These are phyloP conservation scores for Ahaetulla prasina DNA, from an alignment of 2,113 vertebrate species.

Conservation along the genomic window DNA sequence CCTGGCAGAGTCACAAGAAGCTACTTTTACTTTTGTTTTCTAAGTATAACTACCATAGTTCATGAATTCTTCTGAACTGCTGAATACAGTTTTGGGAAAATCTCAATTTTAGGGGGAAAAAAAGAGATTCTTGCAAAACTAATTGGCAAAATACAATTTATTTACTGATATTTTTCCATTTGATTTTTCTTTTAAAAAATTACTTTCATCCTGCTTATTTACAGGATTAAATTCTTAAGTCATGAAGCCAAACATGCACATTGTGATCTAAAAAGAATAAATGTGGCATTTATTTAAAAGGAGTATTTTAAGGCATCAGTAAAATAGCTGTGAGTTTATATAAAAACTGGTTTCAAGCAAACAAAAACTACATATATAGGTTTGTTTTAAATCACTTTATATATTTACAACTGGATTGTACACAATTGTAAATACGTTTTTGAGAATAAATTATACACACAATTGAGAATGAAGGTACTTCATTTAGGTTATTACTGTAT, in stretches of 20 bases:
- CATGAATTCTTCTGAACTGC: neutral
- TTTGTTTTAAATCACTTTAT: neutral
- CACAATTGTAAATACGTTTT: neutral
- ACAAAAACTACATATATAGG: neutral
- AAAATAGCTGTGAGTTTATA: neutral
- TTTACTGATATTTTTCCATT: neutral
- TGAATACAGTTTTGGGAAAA: neutral
- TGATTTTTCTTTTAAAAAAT: neutral
- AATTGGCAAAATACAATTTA: neutral
- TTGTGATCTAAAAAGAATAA: neutral
- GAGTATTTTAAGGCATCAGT: neutral
- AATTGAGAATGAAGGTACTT: neutral
- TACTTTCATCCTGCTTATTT: neutral
- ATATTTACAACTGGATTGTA: neutral
- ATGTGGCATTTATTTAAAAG: neutral
- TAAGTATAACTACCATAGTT: neutral
- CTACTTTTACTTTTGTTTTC: neutral
- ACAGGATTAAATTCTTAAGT: neutral
- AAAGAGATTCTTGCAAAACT: neutral
- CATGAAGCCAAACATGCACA: neutral
- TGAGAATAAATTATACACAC: neutral
- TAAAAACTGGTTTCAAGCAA: neutral
- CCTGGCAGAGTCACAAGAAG: neutral
- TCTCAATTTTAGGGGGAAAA: neutral
- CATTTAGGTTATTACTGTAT: neutral